phyloP scores from a whole-genome alignment of 2,888 invertebrate species.

The Calliphora vomitoria region DNA sequence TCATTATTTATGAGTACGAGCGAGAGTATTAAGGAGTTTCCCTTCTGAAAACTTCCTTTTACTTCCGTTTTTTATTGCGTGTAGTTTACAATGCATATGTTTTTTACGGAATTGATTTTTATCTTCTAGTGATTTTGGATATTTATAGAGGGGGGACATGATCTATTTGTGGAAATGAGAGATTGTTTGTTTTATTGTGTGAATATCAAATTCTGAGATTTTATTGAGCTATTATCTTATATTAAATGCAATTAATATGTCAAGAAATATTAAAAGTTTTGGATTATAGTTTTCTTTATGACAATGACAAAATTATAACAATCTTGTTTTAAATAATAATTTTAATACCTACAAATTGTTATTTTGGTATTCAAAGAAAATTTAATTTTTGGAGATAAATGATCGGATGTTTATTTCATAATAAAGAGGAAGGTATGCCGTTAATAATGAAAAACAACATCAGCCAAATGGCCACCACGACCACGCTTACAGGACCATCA shows the following conservation, averaged over 20 bases:
- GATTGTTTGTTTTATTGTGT: not conserved
- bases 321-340: no score
- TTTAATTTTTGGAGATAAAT: no score
- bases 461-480: no score
- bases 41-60: not conserved
- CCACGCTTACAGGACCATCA: no score
- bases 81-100: not conserved
- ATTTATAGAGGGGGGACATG: not conserved
- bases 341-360: no score
- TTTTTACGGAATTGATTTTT: not conserved
- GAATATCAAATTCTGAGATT: not conserved
- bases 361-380: no score
- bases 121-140: not conserved
- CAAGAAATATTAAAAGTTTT: not conserved
- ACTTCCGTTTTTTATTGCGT: slow-evolving; percentile 20
- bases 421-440: no score
- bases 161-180: slow-evolving; percentile 5
- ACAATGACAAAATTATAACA: no score
- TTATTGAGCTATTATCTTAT: not conserved
- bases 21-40: not conserved
- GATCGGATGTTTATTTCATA: no score
- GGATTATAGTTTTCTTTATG: no score
- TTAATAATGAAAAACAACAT: no score
- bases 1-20: not conserved
- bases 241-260: not conserved